phyloP scores from a whole-genome alignment of 2,888 invertebrate species.

The Microplitis deprimator region DNA sequence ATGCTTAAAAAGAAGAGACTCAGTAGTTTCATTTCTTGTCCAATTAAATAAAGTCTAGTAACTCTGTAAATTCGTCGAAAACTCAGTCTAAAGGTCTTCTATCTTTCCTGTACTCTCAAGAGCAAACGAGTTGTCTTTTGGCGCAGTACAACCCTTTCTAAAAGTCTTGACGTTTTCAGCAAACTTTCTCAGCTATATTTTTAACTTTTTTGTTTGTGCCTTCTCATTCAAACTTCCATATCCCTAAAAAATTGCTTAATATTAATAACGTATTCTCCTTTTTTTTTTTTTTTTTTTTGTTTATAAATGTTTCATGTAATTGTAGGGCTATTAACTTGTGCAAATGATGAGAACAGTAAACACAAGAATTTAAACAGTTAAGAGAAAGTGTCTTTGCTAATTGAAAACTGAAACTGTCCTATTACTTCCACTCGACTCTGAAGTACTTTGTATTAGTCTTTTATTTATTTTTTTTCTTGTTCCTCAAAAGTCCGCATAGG shows the following conservation, averaged over 20 bases:
- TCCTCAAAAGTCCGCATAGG: not conserved
- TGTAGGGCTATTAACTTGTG: not conserved
- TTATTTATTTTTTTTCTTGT: constrained; percentile 1
- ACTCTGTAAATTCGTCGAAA: constrained; percentile 49
- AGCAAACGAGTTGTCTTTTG: constrained; percentile 27
- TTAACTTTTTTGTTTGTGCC: constrained; percentile 41
- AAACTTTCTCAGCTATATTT: constrained; percentile 32
- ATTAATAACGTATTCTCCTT: not conserved
- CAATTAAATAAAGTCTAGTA: constrained; percentile 35
- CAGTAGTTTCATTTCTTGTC: constrained; percentile 37
- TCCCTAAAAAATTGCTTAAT: not conserved
- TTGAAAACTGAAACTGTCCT: constrained; percentile 60
- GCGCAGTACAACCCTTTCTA: constrained; percentile 10
- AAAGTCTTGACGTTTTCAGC: constrained; percentile 5
- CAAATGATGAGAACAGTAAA: constrained; percentile 1
- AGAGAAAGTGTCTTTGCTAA: constrained; percentile 49
- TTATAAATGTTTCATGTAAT: not conserved
- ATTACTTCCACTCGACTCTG: constrained; percentile 55
- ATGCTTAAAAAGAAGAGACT: constrained; percentile 40
- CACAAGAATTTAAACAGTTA: not conserved
- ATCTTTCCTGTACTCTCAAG: constrained; percentile 17
- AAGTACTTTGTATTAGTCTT: constrained; percentile 4
- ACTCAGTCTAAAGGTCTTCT: constrained; percentile 32
- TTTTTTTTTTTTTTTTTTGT: not conserved
- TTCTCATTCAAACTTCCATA: not conserved